phyloP scores from a whole-genome alignment of 2,888 invertebrate genomes.

The Microctonus brassicae region DNA sequence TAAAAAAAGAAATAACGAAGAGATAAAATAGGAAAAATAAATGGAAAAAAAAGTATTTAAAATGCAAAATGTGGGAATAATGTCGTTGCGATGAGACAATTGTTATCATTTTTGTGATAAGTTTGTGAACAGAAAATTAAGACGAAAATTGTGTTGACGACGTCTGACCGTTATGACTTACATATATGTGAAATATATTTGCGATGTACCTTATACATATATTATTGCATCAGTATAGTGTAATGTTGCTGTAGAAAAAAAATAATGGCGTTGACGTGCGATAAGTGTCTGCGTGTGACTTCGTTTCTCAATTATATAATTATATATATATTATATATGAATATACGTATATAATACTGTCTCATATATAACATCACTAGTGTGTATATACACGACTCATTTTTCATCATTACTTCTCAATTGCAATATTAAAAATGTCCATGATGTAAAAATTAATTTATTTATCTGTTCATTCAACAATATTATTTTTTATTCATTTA shows the following conservation, averaged over 20 bases:
- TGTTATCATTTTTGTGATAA: conserved; percentile 29
- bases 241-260: background rate
- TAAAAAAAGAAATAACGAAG: too few relatives aligned
- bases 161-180: conserved; percentile 27
- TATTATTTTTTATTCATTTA: background rate
- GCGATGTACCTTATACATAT: background rate
- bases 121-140: conserved; percentile 32
- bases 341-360: background rate
- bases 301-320: background rate
- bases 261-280: background rate
- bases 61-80: conserved; percentile 3
- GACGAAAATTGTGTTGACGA: conserved; percentile 31
- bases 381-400: background rate
- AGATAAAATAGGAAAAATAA: too few relatives aligned
- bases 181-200: background rate
- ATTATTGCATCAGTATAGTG: background rate
- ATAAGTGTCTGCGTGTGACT: conserved; percentile 24
- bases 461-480: background rate
- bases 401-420: conserved; percentile 10
- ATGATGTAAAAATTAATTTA: too few relatives aligned
- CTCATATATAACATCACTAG: background rate
- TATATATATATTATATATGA: too few relatives aligned
- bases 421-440: background rate
- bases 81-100: background rate
- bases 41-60: background rate